Base-by-base conservation (phyloP, 2,888 invertebrate species). In the Eupsilia transversa region DNA sequence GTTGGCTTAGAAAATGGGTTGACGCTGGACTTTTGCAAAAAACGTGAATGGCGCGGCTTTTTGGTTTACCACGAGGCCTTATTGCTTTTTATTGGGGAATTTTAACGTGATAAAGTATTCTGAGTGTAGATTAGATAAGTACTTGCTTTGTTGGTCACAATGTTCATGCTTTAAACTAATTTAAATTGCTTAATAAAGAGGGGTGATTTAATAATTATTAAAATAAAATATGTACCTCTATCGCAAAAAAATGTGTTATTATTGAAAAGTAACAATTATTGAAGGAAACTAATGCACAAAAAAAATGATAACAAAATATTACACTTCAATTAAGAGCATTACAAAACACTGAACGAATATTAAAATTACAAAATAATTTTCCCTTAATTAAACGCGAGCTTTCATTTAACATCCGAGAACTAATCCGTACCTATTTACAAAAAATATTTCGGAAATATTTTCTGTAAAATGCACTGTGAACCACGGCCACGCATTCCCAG, bases 31-130 rank as follows among this genome's bases (percentile, higher is more conserved):
- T 82, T 74, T 78, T 78, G 66, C n/a, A 73, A 79, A 80, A 72
- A 71, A 74, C 57, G 43, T 52, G 52, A 65, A 80, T 69, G 35
- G 59, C 10, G 49, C 27, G 49, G 81, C 63, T 66, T 75, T 79
- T 52, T 56, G 70, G 80, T 80, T 59, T 14, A 43, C 76, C 79
- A 57, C 56, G 27, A 76, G 23, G 27, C 66, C 43, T 46, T 76
- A 80, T 80, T 76, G 81, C 76, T 80, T 80, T 79, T 79, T 81
- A 79, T 79, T 70, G 81, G 66, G 14, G 17, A 52, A 52, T 57
- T 59, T 64, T 54, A 38, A 33, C 41, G 57, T 68, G 57, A 74
- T 79, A 38, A 54, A 79, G 38, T 64, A 54, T 68, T 59, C 20
- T 33, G 14, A 49, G 33, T 33, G n/a, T 54, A 6, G 23, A 60